These are phyloP conservation scores for Nebria ingens DNA, from an alignment of 1,140 invertebrate genomes.

Conservation along the genomic window DNA sequence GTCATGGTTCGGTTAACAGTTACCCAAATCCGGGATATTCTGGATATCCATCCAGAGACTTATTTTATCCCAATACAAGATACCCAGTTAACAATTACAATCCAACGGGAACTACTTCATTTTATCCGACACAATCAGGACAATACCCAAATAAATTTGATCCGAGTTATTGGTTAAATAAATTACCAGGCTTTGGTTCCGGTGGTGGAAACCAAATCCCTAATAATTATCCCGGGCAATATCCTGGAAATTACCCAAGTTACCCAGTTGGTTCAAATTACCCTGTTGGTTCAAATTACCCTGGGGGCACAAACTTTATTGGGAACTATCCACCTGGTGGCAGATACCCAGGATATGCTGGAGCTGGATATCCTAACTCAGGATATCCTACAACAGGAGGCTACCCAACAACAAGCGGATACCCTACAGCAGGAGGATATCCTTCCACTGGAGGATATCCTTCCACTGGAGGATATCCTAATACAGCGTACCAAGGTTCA, in stretches of 20 bases:
- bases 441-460: slow-evolving; percentile 8
- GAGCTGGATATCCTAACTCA: slow-evolving; percentile 17
- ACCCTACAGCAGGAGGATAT: not conserved
- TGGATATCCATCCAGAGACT: no score
- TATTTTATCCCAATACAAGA: no score
- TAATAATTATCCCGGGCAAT: not conserved
- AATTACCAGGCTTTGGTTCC: not conserved
- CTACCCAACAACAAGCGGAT: not conserved
- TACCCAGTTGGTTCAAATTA: not conserved
- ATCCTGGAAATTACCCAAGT: not conserved
- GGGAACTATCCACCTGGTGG: slow-evolving; percentile 13
- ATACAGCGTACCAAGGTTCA: no score
- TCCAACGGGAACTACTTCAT: not conserved
- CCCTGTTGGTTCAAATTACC: not conserved
- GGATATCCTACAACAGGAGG: slow-evolving; percentile 13
- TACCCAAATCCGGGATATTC: no score
- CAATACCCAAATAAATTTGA: not conserved
- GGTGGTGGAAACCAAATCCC: slow-evolving; percentile 14
- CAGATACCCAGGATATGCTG: slow-evolving; percentile 9
- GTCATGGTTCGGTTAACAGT: no score
- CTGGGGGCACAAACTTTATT: not conserved
- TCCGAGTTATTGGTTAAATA: not conserved
- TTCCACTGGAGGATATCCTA: slow-evolving; percentile 13
- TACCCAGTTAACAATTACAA: not conserved
- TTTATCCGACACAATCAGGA: no score